Evolutionary conservation across 2,888 invertebrate species (phyloP).

Genomic region (Amblyteles armatorius): DNA sequence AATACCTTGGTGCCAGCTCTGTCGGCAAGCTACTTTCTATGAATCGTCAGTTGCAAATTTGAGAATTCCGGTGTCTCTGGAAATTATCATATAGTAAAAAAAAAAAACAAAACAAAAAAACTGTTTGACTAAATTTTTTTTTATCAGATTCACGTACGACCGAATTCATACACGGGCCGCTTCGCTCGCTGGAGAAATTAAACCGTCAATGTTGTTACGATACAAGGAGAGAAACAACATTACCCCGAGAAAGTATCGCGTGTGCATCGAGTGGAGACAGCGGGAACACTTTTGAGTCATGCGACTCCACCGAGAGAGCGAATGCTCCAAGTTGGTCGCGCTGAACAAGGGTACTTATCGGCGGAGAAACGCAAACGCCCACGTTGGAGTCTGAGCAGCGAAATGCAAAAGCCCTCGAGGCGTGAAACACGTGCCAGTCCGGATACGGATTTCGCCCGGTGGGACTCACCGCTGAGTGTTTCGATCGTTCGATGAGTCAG

Average conservation of each 20-base stretch:
- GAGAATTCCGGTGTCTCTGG: slow-evolving; percentile 35
- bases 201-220: background rate
- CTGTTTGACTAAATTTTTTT: background rate
- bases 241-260: background rate
- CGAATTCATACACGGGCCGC: background rate
- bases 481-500: slow-evolving; percentile 20
- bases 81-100: slow-evolving; percentile 25
- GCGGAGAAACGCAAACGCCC: slow-evolving; percentile 34
- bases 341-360: slow-evolving; percentile 10
- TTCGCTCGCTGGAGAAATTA: background rate
- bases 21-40: slow-evolving; percentile 1
- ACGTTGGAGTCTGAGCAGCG: slow-evolving; percentile 12
- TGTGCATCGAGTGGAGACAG: background rate
- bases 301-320: slow-evolving; percentile 14
- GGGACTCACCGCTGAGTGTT: background rate
- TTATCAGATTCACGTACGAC: background rate
- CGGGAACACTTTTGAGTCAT: slow-evolving; percentile 43
- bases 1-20: background rate
- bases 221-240: background rate
- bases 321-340: slow-evolving; percentile 5
- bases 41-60: slow-evolving; percentile 19
- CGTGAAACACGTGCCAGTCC: background rate
- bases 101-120: background rate
- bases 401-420: background rate
- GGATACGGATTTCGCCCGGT: slow-evolving; percentile 24